Evolutionary conservation across 2,888 invertebrate species (phyloP).

Genomic region (Junonia oenone): DNA sequence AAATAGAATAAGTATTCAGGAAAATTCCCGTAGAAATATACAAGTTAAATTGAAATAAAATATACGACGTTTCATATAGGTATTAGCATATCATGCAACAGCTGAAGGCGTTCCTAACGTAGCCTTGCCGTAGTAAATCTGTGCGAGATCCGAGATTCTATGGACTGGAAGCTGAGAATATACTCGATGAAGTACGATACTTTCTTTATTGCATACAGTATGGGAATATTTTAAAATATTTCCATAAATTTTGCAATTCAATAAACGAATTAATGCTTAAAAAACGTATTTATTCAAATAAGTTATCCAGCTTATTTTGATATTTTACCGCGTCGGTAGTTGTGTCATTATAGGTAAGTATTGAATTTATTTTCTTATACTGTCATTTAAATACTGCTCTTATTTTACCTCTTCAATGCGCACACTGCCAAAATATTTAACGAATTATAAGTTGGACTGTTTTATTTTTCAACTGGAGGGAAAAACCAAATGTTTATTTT

Average conservation of each 20-base stretch:
- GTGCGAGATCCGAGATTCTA: constrained; percentile 15
- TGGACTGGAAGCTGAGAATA: constrained; percentile 20
- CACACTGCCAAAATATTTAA: too few species aligned
- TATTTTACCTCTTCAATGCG: too few species aligned
- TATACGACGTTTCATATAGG: constrained; percentile 11
- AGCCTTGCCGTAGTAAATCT: constrained; percentile 22
- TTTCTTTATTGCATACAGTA: constrained; percentile 7
- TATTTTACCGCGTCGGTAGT: too few species aligned
- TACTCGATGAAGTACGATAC: constrained; percentile 8
- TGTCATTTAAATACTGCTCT: too few species aligned
- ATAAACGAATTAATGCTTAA: too few species aligned
- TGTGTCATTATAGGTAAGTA: too few species aligned
- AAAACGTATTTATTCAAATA: too few species aligned
- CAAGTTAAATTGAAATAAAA: not conserved
- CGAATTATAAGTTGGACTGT: too few species aligned
- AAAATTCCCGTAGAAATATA: not conserved
- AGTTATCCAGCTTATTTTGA: too few species aligned
- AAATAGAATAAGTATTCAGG: not conserved
- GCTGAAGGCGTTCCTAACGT: constrained; percentile 17
- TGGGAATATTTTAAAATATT: not conserved
- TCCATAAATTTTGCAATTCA: not conserved
- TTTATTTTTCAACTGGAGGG: too few species aligned
- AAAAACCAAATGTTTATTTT: too few species aligned
- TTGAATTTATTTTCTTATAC: too few species aligned
- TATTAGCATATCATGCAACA: constrained; percentile 27